Base-by-base conservation (phyloP, 2,888 invertebrate genomes). In the Mimachlamys varia region DNA sequence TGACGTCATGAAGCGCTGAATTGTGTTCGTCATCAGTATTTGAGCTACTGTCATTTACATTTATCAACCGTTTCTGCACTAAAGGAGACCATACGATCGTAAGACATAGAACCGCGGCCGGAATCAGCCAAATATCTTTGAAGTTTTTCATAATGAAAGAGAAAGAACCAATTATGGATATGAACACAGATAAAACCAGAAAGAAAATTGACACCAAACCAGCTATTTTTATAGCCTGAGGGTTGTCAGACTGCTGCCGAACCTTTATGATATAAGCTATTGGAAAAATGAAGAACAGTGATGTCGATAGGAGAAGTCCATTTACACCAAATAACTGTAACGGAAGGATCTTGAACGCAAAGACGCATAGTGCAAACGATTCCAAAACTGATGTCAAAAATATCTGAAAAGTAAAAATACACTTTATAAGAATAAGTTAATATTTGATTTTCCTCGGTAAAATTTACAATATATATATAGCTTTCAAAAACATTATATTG, bases 281-380 rank as follows among this genome's bases (percentile, higher is more conserved):
- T 27, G 76, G 76, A 33, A 76, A 76, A 13, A 76, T 76, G 33
- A 76, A 76, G 76, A 76, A 76, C 10, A 76, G 76, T 33, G 76
- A 7, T 33, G 76, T 76, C 12, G 76, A 76, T 76, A 76, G 33
- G 1, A 76, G 27, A 33, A 76, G 33, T 12, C 76, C 76, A 17
- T 76, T 76, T 0, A 76, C 76, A 33, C 76, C 76, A 76, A 76
- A 76, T 33, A 76, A 15, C 1, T 76, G 76, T 33, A 76, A 33
- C 4, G 76, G 33, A 27, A 76, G 33, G 1, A 95, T 91, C 27
- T 94, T 94, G 87, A 94, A 92, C 0, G 93, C 93, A 89, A 96
- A 94, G 15, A 96, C 22, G 53, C 93, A 93, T 17, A 95, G 87
- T 0, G 95, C 96, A 22, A 92, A 87, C 0, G 95, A 94, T 92